Percentiles rank a stretch among this genome's conserved stretches.
phyloP scores from a whole-genome alignment of 2,888 invertebrate species.

The Priocnemis perturbator region DNA sequence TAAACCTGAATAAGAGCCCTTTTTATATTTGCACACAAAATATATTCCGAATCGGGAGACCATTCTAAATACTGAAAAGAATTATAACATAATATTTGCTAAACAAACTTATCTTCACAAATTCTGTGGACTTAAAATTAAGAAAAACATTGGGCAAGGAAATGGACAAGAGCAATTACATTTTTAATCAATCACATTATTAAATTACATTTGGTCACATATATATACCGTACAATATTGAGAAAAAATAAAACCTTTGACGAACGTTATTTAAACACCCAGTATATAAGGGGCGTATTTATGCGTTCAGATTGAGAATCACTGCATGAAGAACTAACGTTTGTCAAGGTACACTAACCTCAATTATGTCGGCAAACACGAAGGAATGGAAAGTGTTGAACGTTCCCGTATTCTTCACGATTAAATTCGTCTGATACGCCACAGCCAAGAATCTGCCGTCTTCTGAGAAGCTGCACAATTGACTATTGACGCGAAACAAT shows the following conservation, averaged over 20 bases:
- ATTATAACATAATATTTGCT: neutral
- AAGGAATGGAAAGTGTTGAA: constrained; percentile 58
- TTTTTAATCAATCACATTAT: too few relatives aligned
- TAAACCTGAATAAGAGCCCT: constrained; percentile 73
- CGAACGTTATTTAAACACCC: too few relatives aligned
- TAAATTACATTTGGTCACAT: too few relatives aligned
- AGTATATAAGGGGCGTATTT: too few relatives aligned
- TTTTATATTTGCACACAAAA: constrained; percentile 68
- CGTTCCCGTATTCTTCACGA: constrained; percentile 57
- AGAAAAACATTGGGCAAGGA: constrained; percentile 10
- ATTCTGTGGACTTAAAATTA: neutral
- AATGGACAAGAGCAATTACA: too few relatives aligned
- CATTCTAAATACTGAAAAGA: constrained; percentile 69
- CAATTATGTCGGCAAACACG: constrained; percentile 64
- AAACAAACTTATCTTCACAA: too few relatives aligned
- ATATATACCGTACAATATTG: too few relatives aligned
- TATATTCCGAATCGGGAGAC: constrained; percentile 70
- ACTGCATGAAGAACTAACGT: too few relatives aligned
- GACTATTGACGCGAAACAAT: constrained; percentile 43
- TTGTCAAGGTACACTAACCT: too few relatives aligned
- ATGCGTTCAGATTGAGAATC: too few relatives aligned
- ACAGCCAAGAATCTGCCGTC: constrained; percentile 62
- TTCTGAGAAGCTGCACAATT: constrained; percentile 62
- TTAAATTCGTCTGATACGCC: constrained; percentile 63
- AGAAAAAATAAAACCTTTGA: too few relatives aligned